Evolutionary conservation across 2,113 vertebrate species (phyloP).

Genomic region (Xiphias gladius): DNA sequence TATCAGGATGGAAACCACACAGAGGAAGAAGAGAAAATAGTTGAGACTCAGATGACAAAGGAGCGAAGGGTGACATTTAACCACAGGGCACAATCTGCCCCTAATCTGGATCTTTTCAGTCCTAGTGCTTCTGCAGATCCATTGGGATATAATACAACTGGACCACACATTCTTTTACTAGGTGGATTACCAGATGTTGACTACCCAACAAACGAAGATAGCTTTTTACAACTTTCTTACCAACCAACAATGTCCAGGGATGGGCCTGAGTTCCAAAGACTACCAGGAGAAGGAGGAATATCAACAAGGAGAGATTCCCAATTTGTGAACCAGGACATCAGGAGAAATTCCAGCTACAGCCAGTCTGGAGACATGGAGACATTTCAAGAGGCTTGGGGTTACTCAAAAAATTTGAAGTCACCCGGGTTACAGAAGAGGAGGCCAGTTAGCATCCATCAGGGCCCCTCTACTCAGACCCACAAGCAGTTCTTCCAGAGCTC

Average conservation of each 20-base stretch:
- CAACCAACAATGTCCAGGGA: constrained; percentile 7
- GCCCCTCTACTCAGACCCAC: not conserved
- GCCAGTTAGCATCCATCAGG: constrained; percentile 44
- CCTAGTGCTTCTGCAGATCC: constrained; percentile 1
- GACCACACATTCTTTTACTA: constrained; percentile 29
- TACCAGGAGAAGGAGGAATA: not conserved
- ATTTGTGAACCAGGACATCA: constrained; percentile 11
- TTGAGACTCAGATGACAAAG: constrained; percentile 13
- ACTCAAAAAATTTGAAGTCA: constrained; percentile 68
- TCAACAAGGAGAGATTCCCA: constrained; percentile 35
- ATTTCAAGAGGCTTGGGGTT: constrained; percentile 35
- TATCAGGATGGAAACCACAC: constrained; percentile 9
- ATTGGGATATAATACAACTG: constrained; percentile 23
- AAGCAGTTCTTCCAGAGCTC: not conserved
- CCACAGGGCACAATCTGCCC: not conserved
- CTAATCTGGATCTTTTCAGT: constrained; percentile 10
- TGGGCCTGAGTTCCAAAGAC: not conserved
- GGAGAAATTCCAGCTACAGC: constrained; percentile 35
- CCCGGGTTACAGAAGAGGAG: constrained; percentile 69
- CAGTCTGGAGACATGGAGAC: constrained; percentile 46
- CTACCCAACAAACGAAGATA: constrained; percentile 59
- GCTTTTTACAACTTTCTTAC: not conserved
- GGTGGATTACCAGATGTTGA: constrained; percentile 70
- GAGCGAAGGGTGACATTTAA: constrained; percentile 57
- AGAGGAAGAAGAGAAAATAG: constrained; percentile 37